Conservation (phyloP, 2,888 invertebrate species). For the Agrotis puta region DNA sequence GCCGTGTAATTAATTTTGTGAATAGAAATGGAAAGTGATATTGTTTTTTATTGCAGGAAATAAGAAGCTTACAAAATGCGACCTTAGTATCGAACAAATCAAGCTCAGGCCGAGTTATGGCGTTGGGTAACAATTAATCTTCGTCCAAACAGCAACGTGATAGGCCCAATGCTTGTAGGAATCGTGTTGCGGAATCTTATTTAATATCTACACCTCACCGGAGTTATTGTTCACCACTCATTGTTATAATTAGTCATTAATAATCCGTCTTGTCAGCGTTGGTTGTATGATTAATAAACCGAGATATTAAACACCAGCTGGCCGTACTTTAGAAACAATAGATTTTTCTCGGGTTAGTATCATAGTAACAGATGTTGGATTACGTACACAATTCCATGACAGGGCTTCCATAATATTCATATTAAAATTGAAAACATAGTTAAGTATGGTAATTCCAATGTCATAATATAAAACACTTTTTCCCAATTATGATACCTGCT, state of each 20-base stretch:
- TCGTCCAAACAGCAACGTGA: slow-evolving; percentile 83
- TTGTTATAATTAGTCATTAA: slow-evolving; percentile 87
- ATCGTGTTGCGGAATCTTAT: slow-evolving; percentile 87
- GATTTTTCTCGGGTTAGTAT: slow-evolving; percentile 56
- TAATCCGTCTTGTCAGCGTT: slow-evolving; percentile 82
- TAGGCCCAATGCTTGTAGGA: slow-evolving; percentile 82
- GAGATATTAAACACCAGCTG: slow-evolving; percentile 71
- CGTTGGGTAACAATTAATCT: slow-evolving; percentile 83
- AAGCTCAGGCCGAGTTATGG: slow-evolving; percentile 72
- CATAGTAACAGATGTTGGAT: slow-evolving; percentile 34
- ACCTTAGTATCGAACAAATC: slow-evolving; percentile 73
- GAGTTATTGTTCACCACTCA: slow-evolving; percentile 85
- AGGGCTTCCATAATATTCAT: slow-evolving; percentile 39
- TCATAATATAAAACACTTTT: slow-evolving; percentile 43
- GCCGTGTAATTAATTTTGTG: slow-evolving; percentile 58
- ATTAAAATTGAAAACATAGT: slow-evolving; percentile 47
- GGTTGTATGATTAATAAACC: slow-evolving; percentile 80
- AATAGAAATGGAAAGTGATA: slow-evolving; percentile 68
- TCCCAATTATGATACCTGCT: slow-evolving; percentile 52
- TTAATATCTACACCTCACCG: slow-evolving; percentile 80
- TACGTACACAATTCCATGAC: slow-evolving; percentile 35
- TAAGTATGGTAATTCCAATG: slow-evolving; percentile 46
- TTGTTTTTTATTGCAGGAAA: slow-evolving; percentile 64
- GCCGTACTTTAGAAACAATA: slow-evolving; percentile 61
- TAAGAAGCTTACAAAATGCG: slow-evolving; percentile 68